phyloP scores from a whole-genome alignment of 2,888 invertebrate species.

The Tethea ocularis region DNA sequence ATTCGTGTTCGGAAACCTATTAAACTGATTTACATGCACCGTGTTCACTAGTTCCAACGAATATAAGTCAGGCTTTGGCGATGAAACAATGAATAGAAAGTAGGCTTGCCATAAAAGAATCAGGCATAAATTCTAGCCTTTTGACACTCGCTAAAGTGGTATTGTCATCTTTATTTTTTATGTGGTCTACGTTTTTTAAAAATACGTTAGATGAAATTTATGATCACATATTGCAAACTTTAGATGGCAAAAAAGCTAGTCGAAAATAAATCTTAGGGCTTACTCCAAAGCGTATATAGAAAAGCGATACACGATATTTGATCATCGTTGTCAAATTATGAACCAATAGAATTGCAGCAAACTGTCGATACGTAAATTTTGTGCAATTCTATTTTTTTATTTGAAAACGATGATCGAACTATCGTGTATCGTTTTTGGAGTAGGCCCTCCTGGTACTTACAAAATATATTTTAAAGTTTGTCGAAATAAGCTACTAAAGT shows the following conservation, averaged over 20 bases:
- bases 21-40: conserved; percentile 4
- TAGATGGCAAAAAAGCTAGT: background rate
- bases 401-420: no score
- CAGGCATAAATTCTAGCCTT: conserved; percentile 35
- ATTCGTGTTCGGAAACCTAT: conserved; percentile 6
- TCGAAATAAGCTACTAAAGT: no score
- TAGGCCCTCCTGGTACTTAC: no score
- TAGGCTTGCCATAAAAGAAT: conserved; percentile 23
- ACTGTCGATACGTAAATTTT: no score
- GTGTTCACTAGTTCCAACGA: background rate
- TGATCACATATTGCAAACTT: background rate
- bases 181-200: conserved; percentile 20
- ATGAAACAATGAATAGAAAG: conserved; percentile 43
- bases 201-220: background rate
- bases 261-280: background rate
- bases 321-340: no score
- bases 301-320: no score
- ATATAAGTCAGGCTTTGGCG: conserved; percentile 21
- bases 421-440: no score
- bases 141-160: conserved; percentile 36
- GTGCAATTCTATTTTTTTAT: no score
- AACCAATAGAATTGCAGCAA: no score
- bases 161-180: conserved; percentile 34
- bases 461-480: no score
- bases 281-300: no score